Base-by-base conservation (phyloP, 2,888 invertebrate species). In the Pheosia tremula region DNA sequence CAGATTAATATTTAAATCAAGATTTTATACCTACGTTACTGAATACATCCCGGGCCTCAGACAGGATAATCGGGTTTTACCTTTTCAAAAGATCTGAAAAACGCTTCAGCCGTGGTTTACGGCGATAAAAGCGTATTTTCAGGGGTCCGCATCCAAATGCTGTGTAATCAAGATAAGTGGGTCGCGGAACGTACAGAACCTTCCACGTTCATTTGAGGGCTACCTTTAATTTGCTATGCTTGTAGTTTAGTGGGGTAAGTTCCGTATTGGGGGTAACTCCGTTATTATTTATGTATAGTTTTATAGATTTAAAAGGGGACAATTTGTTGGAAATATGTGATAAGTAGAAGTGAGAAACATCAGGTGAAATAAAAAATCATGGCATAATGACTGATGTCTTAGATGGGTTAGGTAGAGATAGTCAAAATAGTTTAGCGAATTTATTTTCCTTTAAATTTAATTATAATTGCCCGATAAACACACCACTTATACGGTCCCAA, bases 91-190 rank as follows among this genome's bases (percentile, higher is more conserved):
- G 67, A 70, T 70, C 66, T 71, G 62, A 73, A 77, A 79, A 66
- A 71, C 74, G 68, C 69, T 72, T 74, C 73, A 53, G 53, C 37
- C 3, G 53, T 53, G 37, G 37, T 53, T 53, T 53, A 11, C 11
- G 37, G 10, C 37, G 36, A 37, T 37, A 37, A 50, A 50, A 24
- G 8, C 70, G 65, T 68, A 65, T 74, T 66, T 75, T 67, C 62
- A 59, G 65, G 67, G 62, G 60, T 63, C 71, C 68, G 61, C 62
- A 69, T 64, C 60, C 57, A 78, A 76, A 70, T 56, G 69, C 66
- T 71, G 65, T 63, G 73, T 75, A 81, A 82, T 82, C 79, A 71
- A 76, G 77, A 77, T 76, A 75, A 72, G 73, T 72, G 73, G 69
- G 69, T 74, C 73, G 68, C 56, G 64, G 63, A 65, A 64, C 57